A percentile compares a stretch with the other conserved stretches of the same genome.
Evolutionary conservation across 2,113 vertebrate species (phyloP).

Genomic region (Rhinopithecus roxellana): DNA sequence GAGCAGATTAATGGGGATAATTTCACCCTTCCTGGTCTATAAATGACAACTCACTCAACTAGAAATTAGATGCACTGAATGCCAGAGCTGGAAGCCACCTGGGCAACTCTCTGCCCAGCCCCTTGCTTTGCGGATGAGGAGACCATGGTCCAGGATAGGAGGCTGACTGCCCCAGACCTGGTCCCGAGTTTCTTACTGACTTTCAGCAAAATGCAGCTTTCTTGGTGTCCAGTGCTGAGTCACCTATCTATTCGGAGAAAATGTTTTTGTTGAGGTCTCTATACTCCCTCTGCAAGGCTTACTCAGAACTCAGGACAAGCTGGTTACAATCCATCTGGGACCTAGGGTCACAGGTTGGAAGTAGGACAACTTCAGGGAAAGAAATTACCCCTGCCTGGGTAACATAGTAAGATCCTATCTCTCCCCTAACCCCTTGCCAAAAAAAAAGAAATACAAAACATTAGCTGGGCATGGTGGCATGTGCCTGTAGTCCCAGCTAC

Average conservation of each 20-base stretch:
- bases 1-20: background rate
- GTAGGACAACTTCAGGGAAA: background rate
- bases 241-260: background rate
- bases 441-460: too few species aligned
- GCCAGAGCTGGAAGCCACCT: background rate
- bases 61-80: background rate
- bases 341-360: background rate
- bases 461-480: too few species aligned
- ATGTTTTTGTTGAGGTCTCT: background rate
- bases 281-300: background rate
- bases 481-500: too few species aligned
- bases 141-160: background rate
- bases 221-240: background rate
- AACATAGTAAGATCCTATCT: too few species aligned
- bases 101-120: background rate
- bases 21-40: background rate
- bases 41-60: background rate
- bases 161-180: background rate
- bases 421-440: too few species aligned
- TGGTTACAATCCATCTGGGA: background rate
- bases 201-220: background rate
- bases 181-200: background rate
- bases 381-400: background rate
- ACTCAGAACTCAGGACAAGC: background rate
- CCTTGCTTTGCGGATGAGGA: background rate